A percentile compares a stretch with the other conserved stretches of the same genome.
These are phyloP conservation scores for Heliconius congener DNA, from an alignment of 1,140 invertebrate species.

Conservation along the genomic window DNA sequence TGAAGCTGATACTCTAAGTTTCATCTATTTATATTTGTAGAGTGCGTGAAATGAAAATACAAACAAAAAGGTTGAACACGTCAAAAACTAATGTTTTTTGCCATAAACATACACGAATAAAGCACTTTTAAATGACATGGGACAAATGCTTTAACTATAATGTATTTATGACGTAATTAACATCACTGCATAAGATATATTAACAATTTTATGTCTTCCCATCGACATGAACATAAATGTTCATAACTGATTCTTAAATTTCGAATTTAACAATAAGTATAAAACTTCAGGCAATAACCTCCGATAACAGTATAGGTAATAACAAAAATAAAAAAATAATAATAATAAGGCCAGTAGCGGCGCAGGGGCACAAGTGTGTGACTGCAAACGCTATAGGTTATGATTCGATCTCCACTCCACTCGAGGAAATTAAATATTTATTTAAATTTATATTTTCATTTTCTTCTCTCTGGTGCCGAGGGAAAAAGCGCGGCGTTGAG, in stretches of 20 bases:
- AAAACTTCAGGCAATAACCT: constrained; percentile 7
- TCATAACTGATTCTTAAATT: background rate
- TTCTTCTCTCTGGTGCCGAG: no score
- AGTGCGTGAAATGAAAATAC: no score
- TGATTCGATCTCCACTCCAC: no score
- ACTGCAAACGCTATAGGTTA: no score
- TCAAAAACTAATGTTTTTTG: background rate
- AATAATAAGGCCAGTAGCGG: background rate
- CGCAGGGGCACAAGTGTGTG: no score
- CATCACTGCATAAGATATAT: background rate
- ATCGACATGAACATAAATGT: background rate
- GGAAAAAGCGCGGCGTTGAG: no score
- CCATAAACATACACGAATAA: background rate
- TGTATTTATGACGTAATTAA: background rate
- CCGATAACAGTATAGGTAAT: background rate
- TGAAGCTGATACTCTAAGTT: no score
- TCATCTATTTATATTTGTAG: no score
- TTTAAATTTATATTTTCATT: no score
- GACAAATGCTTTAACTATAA: background rate
- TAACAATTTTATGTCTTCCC: constrained; percentile 1
- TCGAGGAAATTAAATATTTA: no score
- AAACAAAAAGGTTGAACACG: background rate
- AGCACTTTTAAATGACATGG: background rate
- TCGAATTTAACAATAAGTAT: constrained; percentile 1
- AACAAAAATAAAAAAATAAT: constrained; percentile 5